Base-by-base conservation (phyloP, 2,113 vertebrate genomes). In the Atrichornis clamosus region DNA sequence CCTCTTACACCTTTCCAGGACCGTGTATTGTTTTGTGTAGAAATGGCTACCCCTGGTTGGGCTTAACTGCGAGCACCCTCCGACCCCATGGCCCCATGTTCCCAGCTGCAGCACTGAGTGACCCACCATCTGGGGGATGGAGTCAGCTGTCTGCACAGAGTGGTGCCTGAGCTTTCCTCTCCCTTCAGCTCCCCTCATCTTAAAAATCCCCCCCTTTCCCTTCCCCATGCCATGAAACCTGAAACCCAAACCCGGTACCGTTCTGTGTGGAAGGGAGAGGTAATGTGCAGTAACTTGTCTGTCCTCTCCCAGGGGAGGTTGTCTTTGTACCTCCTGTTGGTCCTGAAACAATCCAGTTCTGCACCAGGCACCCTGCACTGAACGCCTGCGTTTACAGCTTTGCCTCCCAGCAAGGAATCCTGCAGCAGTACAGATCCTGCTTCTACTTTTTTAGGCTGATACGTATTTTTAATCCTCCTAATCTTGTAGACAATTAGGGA, bases 391-490 rank as follows among this genome's bases (percentile, higher is more conserved):
- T 97, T 98, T 97, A 86, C 52, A 93, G 94, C 95, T 97, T 98
- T 13, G 33, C 87, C 93, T 94, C 90, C 92, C 87, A 77, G 93
- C 91, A 94, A 96, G 79, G 56, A 98, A 94, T 96, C 94, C 94
- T 96, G 98, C 97, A 93, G 97, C 96, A 95, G 89, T 89, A 81
- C 64, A 87, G 94, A 95, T 93, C 93, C 88, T 91, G 92, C 94
- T 98, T 97, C 94, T 97, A 94, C 93, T 97, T 93, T 98, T 97
- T 97, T 93, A 75, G 93, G 89, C 95, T 97, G 87, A 92, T 72
- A 49, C 0, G 68, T 96, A 53, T 96, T 98, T 98, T 97, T 95
- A 97, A 96, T 77, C 65, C 84, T 96, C 87, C 78, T 96, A 67
- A 78, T 76, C 95, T 97, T 90, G 75, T 87, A 90, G 95, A 84